Evolutionary conservation across 2,888 invertebrate genomes (phyloP), one percentile per base, ranked within the genome.

Genomic region (Lamellibrachia satsuma): DNA sequence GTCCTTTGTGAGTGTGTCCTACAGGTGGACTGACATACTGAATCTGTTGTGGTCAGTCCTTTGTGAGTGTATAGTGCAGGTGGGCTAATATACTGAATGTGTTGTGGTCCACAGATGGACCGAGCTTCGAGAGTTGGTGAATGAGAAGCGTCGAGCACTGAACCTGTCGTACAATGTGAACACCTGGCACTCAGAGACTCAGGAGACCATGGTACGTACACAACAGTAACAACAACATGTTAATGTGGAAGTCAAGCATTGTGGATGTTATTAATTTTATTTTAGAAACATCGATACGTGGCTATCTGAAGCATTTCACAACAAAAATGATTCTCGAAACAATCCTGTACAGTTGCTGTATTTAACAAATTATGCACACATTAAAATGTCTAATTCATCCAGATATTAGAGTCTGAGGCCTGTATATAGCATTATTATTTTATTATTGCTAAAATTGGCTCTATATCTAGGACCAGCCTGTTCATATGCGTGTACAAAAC

Each of bases 151-250:
- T 95, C 99, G 99, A 95, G 99, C 99, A 95, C 97, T 99, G 92
- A 98, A 98, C 96, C 98, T 99, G 0, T 99, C 99, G 0, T 99
- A 99, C 96, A 99, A 99, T 60, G 98, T 99, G 91, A 99, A 99
- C 97, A 99, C 99, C 92, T 99, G 99, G 98, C 99, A 99, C 97
- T 99, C 99, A 97, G 99, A 99, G 97, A 99, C 99, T 96, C 98
- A 99, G 95, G 99, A 99, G 97, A 99, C 99, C 0, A 98, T 99
- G 92, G 96, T 96, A 94, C 95, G 96, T 95, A 39, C 39, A 0
- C 39, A 39, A 39, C 39, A 39, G 39, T 39, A 39, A 39, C 39
- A 39, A 1, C 39, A 39, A 39, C 39, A 39, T 39, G 39, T 39
- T 39, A 39, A 39, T 39, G 39, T 39, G 39, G 39, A 39, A 39